These are phyloP conservation scores for Bombus huntii DNA, from an alignment of 1,140 invertebrate species.

Conservation along the genomic window DNA sequence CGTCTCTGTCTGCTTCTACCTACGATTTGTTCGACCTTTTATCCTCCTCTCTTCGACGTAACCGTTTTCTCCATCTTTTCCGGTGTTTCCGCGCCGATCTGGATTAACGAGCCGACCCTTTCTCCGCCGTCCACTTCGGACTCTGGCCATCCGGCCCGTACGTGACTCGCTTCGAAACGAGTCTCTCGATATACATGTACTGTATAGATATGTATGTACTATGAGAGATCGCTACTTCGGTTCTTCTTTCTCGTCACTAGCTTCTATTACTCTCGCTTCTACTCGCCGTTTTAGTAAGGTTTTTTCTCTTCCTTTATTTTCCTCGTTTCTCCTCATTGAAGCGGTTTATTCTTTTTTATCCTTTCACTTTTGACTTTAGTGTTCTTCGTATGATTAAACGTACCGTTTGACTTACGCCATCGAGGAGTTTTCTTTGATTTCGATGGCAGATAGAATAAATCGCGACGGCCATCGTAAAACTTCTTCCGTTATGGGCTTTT, in stretches of 20 bases:
- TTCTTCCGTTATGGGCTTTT: background rate
- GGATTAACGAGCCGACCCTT: slow-evolving; percentile 69
- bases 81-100: slow-evolving; percentile 59
- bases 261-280: background rate
- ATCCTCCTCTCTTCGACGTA: background rate
- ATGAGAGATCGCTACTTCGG: slow-evolving; percentile 21
- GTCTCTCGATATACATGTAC: slow-evolving; percentile 42
- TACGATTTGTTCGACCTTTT: background rate
- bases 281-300: background rate
- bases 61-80: slow-evolving; percentile 10
- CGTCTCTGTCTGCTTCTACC: slow-evolving; percentile 14
- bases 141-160: slow-evolving; percentile 57
- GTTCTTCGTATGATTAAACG: no score
- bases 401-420: slow-evolving; percentile 21
- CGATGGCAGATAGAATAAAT: background rate
- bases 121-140: slow-evolving; percentile 55
- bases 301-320: background rate
- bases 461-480: slow-evolving; percentile 3
- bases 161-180: slow-evolving; percentile 63
- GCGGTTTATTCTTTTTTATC: background rate
- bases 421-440: slow-evolving; percentile 14
- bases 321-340: background rate
- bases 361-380: background rate
- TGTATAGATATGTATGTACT: slow-evolving; percentile 24
- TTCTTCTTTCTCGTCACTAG: background rate